Evolutionary conservation across 2,797 vertebrate genomes (phyloP), one percentile per base, ranked within the genome.

Genomic region (Gallirallus australis): DNA sequence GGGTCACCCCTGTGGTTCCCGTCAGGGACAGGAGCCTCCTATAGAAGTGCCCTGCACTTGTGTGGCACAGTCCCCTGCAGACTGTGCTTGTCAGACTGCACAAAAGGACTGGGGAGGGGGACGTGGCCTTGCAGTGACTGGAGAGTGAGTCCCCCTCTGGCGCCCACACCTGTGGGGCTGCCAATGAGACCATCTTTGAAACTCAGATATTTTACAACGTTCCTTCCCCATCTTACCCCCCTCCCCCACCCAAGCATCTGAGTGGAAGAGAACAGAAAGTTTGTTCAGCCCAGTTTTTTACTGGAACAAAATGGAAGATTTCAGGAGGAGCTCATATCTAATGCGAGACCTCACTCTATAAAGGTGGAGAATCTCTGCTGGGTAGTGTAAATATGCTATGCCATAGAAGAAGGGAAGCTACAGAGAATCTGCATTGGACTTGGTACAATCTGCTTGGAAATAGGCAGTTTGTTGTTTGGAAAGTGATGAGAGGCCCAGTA

Each of bases 161-260:
- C 28, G 60, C 54, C 13, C 17, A 13, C 15, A 25, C 8, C 7
- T 6, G 15, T 17, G 56, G 13, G 56, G 13, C 23, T 78, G 65
- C 17, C 39, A 39, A 5, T 35, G 24, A 59, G 33, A 20, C 18
- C 17, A 17, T 31, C 20, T 45, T 27, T 79, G 39, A 66, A 90
- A 72, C 30, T 69, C 4, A 7, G 27, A 4, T 73, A 59, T 61
- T 52, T 77, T 31, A 27, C 9, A 59, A 23, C 65, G 78, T 65
- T 53, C 1, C 15, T 24, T 45, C 6, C 12, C 19, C 12, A 12
- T 4, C 14, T 2, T 3, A 21, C 12, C 14, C 5, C 12, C 3
- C 4, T 1, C 25, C 7, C 15, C 5, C 15, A 4, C 21, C 4
- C 25, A 20, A 45, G 7, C 53, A 18, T 64, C 56, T 75, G 28